Evolutionary conservation across 2,888 invertebrate genomes (phyloP).

Genomic region (Deilephila porcellus): DNA sequence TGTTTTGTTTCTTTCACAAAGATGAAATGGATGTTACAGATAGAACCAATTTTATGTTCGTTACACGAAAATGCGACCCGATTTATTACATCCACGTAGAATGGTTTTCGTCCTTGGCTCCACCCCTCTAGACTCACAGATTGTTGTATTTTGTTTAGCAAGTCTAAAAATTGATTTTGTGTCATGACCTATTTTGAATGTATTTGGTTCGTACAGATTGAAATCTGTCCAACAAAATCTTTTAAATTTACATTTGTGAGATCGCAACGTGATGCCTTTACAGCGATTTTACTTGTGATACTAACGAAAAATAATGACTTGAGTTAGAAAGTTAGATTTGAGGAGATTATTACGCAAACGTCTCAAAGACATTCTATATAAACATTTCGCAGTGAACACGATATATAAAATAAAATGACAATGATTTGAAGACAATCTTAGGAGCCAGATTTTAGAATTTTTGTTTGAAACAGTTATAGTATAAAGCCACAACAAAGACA

Average conservation of each 20-base stretch:
- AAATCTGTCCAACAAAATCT: neutral
- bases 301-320: too few species aligned
- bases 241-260: too few species aligned
- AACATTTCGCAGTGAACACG: too few species aligned
- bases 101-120: conserved; percentile 10
- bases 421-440: too few species aligned
- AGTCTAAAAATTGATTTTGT: neutral
- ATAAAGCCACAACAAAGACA: too few species aligned
- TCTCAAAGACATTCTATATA: too few species aligned
- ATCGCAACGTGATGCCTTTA: neutral
- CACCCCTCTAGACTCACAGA: neutral
- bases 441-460: too few species aligned
- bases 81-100: conserved; percentile 18
- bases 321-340: too few species aligned
- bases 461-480: too few species aligned
- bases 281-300: too few species aligned
- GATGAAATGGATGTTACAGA: conserved; percentile 26
- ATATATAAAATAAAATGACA: too few species aligned
- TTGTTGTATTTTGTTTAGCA: neutral
- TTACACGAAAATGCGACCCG: conserved; percentile 21
- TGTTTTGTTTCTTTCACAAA: conserved; percentile 24
- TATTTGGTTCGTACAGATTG: neutral
- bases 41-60: conserved; percentile 26
- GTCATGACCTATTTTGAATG: neutral
- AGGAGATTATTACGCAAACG: too few species aligned